Percentiles rank a stretch among this genome's conserved stretches.
phyloP scores from a whole-genome alignment of 2,797 vertebrate genomes.

The Loriculus beryllinus region DNA sequence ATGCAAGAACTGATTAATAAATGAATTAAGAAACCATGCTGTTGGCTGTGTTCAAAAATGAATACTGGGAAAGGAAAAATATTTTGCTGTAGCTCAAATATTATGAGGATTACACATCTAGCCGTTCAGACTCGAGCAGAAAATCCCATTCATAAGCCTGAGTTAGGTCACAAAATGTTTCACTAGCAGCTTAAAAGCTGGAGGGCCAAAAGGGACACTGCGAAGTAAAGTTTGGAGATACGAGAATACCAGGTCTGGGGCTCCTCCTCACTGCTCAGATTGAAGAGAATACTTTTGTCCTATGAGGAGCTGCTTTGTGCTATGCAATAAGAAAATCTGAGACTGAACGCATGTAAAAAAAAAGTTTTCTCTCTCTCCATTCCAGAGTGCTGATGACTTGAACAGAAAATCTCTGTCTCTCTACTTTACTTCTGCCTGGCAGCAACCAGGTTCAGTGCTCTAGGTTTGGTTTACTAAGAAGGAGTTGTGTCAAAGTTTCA shows the following conservation, averaged over 20 bases:
- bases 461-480: neutral
- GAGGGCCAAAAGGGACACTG: neutral
- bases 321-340: neutral
- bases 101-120: neutral
- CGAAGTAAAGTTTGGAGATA: neutral
- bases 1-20: conserved; percentile 63
- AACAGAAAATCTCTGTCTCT: neutral
- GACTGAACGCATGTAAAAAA: neutral
- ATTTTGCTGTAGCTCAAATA: neutral
- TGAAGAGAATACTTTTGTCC: neutral
- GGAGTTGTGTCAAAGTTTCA: neutral
- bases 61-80: neutral
- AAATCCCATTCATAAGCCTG: neutral
- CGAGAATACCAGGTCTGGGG: neutral
- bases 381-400: neutral
- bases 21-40: conserved; percentile 57
- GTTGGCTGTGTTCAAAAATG: neutral
- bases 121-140: neutral
- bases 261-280: neutral
- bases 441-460: neutral
- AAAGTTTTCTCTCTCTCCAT: fast-evolving
- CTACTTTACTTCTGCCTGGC: neutral
- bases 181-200: neutral
- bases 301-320: neutral
- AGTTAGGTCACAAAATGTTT: neutral